Evolutionary conservation across 2,888 invertebrate genomes (phyloP), one percentile per base, ranked within the genome.

Genomic region (Ormyrus labotus): DNA sequence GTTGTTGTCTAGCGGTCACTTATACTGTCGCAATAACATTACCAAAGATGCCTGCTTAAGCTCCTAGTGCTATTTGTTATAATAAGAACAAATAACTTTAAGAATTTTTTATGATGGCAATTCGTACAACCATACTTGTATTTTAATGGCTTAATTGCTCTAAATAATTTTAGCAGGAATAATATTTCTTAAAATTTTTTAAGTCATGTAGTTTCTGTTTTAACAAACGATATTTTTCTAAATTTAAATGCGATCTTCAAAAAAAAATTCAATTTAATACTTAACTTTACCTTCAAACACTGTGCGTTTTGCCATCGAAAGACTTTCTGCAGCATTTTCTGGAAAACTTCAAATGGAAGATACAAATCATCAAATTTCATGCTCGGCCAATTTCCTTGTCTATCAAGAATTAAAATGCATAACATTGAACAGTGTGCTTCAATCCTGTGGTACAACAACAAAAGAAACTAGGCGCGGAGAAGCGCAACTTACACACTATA

Each of bases 21-120:
- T 68, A 61, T 68, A 69, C 6, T 78, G 73, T 80, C 63, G 69
- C 73, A 76, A 79, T 83, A 80, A 76, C 73, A 69, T 82, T 75
- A 81, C 83, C 83, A 83, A 82, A 83, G 83, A 83, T 83, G 82
- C 83, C 83, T 82, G 83, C 82, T 83, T 83, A 50, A 71, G 70
- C 57, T 77, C 79, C 70, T 75, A 72, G 68, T 76, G 51, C 68
- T 79, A 67, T 73, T 76, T 70, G 61, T 78, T 68, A 70, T 70
- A 34, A 34, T 34, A 77, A 77, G 19, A 75, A 72, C 55, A 68
- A 75, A 50, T 81, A 81, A 64, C 47, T 70, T n/a, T 74, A 73
- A 73, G 77, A 72, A 11, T 68, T 65, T 70, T 58, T 65, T 71
- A 65, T 67, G 51, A 55, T 70, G 58, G 50, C n/a, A 72, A 65